Evolutionary conservation across 1,140 invertebrate genomes (phyloP), one percentile per base, ranked within the genome.

Genomic region (Rhagoletis pomonella): DNA sequence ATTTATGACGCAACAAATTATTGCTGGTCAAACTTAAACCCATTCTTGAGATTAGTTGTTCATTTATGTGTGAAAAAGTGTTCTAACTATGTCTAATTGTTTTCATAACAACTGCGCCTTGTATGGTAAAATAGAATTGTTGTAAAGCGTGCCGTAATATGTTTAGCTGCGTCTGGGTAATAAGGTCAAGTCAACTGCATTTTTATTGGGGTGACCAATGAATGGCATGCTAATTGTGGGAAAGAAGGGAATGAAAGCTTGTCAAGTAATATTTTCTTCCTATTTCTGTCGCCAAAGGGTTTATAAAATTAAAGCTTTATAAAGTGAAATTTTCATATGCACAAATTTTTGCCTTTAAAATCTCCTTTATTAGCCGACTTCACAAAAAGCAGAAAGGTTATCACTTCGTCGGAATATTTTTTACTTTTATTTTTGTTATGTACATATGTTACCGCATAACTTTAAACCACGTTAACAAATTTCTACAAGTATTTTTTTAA

Each of bases 1-100:
- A 58, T 81, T 81, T 81, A 81, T 81, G 44, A n/a, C 2, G 47
- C 73, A 55, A 55, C 47, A 81, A 81, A n/a, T 50, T 81, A 81
- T 81, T 9, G 47, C 19, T 81, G 73, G 73, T 55, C 73, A 81
- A 81, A n/a, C 73, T 17, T 47, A 81, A 10, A 6, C 50, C 17
- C 47, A 81, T 50, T 55, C 7, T 19, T 81, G 10, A 19, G 5
- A 81, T 81, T 55, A 55, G 19, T 81, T 81, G 47, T 55, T n/a
- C 44, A 2, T 58, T 5, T 81, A 50, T 29, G 5, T 17, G 14
- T 55, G 17, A 17, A 14, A 5, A 73, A 42, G 42, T 73, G 12
- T 47, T 73, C 3, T 29, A 29, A 29, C 29, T 73, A 42, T 69
- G 42, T 14, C 60, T 81, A 81, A 81, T 81, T 81, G 73, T 81